Percentiles rank a stretch among this genome's conserved stretches.
Conservation (phyloP, 1,140 invertebrate genomes). For the Lycorma delicatula region DNA sequence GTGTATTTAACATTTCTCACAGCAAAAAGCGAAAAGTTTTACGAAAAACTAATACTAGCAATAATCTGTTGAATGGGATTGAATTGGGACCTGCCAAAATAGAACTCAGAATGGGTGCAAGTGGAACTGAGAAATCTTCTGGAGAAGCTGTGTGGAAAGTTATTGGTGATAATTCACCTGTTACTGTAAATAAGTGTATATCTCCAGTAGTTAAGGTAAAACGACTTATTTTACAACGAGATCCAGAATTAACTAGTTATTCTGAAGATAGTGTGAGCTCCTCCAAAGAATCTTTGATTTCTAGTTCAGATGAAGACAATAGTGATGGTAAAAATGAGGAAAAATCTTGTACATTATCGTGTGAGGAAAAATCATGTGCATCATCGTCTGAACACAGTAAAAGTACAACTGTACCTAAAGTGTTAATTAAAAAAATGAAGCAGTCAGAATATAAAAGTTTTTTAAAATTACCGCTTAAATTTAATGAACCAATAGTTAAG, state of each 20-base stretch:
- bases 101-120: background rate
- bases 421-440: background rate
- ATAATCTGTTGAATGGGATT: background rate
- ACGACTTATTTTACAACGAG: background rate
- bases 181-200: background rate
- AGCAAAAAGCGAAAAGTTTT: background rate
- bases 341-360: background rate
- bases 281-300: background rate
- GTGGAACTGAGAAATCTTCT: background rate
- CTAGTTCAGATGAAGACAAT: background rate
- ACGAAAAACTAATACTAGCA: background rate
- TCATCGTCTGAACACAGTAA: background rate
- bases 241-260: background rate
- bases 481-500: background rate
- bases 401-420: background rate
- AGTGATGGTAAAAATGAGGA: background rate
- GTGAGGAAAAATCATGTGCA: background rate
- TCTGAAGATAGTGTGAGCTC: background rate
- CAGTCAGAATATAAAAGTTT: constrained; percentile 1
- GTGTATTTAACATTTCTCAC: background rate
- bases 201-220: background rate
- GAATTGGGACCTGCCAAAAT: background rate
- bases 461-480: background rate
- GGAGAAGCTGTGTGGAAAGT: background rate
- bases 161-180: no score